These are phyloP conservation scores for Neosilurus hyrtlii DNA, from an alignment of 2,797 vertebrate species.

Conservation along the genomic window DNA sequence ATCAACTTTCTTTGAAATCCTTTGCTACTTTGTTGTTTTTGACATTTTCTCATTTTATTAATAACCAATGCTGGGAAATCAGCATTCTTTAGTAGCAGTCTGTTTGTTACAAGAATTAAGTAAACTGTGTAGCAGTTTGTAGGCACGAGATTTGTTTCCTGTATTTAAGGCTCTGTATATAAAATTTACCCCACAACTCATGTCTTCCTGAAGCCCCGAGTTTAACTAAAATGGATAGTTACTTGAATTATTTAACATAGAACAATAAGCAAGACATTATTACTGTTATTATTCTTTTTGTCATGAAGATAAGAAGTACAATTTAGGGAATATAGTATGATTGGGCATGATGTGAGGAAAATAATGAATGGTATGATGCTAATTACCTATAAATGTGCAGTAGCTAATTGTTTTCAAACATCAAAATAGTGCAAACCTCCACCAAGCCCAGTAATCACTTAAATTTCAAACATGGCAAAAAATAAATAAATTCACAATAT, in stretches of 20 bases:
- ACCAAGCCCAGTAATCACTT: neutral
- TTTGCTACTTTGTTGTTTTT: neutral
- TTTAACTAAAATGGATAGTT: neutral
- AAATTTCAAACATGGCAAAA: neutral
- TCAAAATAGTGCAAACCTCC: neutral
- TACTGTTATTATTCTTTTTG: neutral
- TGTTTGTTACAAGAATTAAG: neutral
- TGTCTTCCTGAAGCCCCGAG: neutral
- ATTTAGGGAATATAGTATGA: neutral
- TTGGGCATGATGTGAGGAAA: neutral
- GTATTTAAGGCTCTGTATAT: neutral
- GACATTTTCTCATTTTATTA: neutral
- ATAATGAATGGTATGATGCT: neutral
- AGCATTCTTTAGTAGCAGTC: neutral
- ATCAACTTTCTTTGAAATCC: neutral
- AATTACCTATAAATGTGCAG: neutral
- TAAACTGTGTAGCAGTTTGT: neutral
- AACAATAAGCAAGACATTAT: neutral
- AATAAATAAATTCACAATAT: neutral
- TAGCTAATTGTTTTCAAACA: neutral
- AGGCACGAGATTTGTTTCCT: neutral
- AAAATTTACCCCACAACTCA: neutral
- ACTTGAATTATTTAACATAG: neutral
- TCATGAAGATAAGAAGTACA: neutral
- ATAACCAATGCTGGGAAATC: neutral